These are phyloP conservation scores for Oscheius sp. DNA, from an alignment of 1,140 invertebrate genomes.

Conservation along the genomic window DNA sequence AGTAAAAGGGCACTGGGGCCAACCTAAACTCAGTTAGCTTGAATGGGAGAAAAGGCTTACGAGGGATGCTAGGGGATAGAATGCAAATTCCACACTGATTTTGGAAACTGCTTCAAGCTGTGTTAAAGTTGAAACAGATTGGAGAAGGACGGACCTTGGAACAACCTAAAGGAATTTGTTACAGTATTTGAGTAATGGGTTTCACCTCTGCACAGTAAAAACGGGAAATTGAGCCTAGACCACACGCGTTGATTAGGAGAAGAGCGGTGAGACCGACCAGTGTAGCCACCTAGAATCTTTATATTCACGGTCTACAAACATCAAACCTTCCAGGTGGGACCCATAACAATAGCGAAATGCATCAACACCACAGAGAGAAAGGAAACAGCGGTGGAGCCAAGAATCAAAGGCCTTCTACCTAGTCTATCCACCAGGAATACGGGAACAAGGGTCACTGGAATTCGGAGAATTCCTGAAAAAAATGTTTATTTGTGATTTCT, in stretches of 20 bases:
- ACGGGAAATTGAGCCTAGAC: conserved; percentile 41
- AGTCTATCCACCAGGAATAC: conserved; percentile 39
- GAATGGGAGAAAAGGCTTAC: conserved; percentile 1
- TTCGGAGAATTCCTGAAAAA: conserved; percentile 29
- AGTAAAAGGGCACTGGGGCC: conserved; percentile 33
- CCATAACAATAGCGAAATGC: conserved; percentile 34
- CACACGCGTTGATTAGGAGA: conserved; percentile 40
- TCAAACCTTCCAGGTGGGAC: conserved; percentile 33
- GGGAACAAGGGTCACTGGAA: conserved; percentile 42
- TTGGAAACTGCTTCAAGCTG: conserved; percentile 41
- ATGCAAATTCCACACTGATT: conserved; percentile 42
- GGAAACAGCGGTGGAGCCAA: conserved; percentile 27
- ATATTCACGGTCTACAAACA: neutral
- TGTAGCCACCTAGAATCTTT: conserved; percentile 25
- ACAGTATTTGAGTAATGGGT: no score
- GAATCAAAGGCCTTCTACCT: conserved; percentile 37
- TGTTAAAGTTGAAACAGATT: conserved; percentile 40
- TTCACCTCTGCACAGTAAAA: conserved; percentile 45
- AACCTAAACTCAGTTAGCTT: conserved; percentile 16
- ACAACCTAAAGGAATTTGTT: no score
- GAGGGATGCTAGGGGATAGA: conserved; percentile 42
- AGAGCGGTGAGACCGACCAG: conserved; percentile 35
- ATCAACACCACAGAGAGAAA: conserved; percentile 29
- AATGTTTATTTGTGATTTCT: neutral
- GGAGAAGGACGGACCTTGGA: conserved; percentile 35